phyloP scores from a whole-genome alignment of 2,888 invertebrate genomes.

The Pandemis corylana region DNA sequence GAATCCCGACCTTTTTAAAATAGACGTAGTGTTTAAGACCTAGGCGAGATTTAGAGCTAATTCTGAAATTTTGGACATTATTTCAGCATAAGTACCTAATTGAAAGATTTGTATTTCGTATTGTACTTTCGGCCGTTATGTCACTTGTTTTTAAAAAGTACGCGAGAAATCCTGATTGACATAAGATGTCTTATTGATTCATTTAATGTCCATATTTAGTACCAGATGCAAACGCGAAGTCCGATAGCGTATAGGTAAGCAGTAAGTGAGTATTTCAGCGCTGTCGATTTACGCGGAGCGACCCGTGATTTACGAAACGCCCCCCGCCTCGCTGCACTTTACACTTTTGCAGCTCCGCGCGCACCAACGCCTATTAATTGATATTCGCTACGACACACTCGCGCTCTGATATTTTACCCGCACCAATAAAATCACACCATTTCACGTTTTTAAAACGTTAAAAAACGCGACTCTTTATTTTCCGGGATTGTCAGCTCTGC shows the following conservation, averaged over 20 bases:
- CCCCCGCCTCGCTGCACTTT: slow-evolving; percentile 79
- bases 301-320: slow-evolving; percentile 79
- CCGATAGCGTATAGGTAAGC: slow-evolving; percentile 29
- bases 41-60: too few species aligned
- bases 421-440: slow-evolving; percentile 46
- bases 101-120: too few species aligned
- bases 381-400: slow-evolving; percentile 71
- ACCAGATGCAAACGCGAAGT: neutral
- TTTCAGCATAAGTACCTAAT: too few species aligned
- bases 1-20: too few species aligned
- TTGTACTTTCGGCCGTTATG: too few species aligned
- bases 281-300: slow-evolving; percentile 71
- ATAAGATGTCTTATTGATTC: neutral
- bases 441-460: slow-evolving; percentile 42
- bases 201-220: neutral
- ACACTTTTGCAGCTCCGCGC: slow-evolving; percentile 81
- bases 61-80: too few species aligned
- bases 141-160: too few species aligned
- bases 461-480: slow-evolving; percentile 40
- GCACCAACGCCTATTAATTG: slow-evolving; percentile 79
- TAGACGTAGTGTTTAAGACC: too few species aligned
- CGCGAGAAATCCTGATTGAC: too few species aligned
- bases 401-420: slow-evolving; percentile 58
- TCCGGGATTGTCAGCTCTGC: slow-evolving; percentile 22
- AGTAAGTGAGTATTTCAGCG: slow-evolving; percentile 64